Evolutionary conservation across 2,888 invertebrate genomes (phyloP), one percentile per base, ranked within the genome.

Genomic region (Athetis lepigone): DNA sequence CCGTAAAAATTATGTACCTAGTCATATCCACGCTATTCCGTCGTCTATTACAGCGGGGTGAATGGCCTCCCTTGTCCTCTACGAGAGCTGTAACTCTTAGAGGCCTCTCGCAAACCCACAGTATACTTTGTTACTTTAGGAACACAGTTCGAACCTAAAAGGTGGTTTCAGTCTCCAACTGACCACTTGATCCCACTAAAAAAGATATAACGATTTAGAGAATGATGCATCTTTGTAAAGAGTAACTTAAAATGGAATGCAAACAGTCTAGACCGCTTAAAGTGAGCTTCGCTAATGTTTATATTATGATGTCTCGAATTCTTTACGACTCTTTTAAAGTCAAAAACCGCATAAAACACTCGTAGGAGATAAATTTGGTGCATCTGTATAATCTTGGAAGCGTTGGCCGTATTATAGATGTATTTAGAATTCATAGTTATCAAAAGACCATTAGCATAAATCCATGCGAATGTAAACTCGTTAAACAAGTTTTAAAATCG

Each of bases 41-140:
- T 76, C 90, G 78, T 79, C 62, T 68, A 79, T 80, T 82, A 85
- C 81, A 63, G 64, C 27, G 83, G 82, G 92, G 89, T 93, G 88
- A 94, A 91, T 49, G 90, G 62, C 90, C 93, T 91, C 83, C 79
- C 84, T 85, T 92, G 92, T 94, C 93, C 93, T 92, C 92, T 86
- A 82, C 73, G 45, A 76, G 81, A 86, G 87, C 85, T 84, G 87
- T 90, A 85, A 87, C 80, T 88, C 88, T 87, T 82, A 85, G 87
- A 85, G 88, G 88, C 89, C 87, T 86, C 88, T 88, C 82, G 81
- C 83, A 86, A 87, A 82, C 80, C 80, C 70, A 59, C 72, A 80
- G 64, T 83, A 81, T 84, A 82, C 85, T 86, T 85, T 84, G 84
- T 81, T 80, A 85, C 75, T 86, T 87, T 84, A 84, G 70, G 75